These are phyloP conservation scores for Sebastiscus albofasciatus DNA, from an alignment of 2,797 vertebrate species.

Conservation along the genomic window DNA sequence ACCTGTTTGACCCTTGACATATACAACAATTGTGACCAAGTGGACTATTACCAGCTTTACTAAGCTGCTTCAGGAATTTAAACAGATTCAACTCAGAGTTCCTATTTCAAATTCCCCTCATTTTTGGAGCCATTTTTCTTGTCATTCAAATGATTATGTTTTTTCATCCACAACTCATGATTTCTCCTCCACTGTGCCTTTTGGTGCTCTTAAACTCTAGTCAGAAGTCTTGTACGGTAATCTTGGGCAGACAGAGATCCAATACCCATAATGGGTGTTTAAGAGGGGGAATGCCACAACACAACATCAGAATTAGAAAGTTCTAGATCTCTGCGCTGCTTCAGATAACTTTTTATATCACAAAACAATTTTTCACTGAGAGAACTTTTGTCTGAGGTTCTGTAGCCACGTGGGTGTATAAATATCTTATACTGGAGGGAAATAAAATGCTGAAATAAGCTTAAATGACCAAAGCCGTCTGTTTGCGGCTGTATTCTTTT, in stretches of 20 bases:
- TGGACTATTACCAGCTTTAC: background rate
- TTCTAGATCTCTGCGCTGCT: conserved; percentile 17
- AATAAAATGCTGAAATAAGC: background rate
- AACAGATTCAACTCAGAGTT: background rate
- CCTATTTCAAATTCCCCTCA: conserved; percentile 35
- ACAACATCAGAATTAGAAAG: conserved; percentile 61
- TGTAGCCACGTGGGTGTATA: background rate
- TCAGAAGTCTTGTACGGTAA: conserved; percentile 51
- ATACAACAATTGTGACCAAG: background rate
- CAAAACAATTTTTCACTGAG: background rate
- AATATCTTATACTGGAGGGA: too few species aligned
- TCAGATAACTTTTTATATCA: conserved; percentile 14
- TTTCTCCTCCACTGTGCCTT: conserved; percentile 43
- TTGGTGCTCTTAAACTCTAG: conserved; percentile 52
- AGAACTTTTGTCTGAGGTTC: background rate
- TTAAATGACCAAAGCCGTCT: background rate
- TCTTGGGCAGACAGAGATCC: conserved; percentile 45
- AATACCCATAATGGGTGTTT: conserved; percentile 60
- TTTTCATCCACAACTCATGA: conserved; percentile 32
- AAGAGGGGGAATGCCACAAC: conserved; percentile 53
- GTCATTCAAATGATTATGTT: conserved; percentile 48
- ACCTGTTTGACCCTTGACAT: conserved; percentile 1
- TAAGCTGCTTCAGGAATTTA: background rate
- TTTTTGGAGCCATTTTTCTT: conserved; percentile 35
- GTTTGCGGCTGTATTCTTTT: background rate